phyloP scores from a whole-genome alignment of 2,113 vertebrate genomes.

The Merops nubicus region DNA sequence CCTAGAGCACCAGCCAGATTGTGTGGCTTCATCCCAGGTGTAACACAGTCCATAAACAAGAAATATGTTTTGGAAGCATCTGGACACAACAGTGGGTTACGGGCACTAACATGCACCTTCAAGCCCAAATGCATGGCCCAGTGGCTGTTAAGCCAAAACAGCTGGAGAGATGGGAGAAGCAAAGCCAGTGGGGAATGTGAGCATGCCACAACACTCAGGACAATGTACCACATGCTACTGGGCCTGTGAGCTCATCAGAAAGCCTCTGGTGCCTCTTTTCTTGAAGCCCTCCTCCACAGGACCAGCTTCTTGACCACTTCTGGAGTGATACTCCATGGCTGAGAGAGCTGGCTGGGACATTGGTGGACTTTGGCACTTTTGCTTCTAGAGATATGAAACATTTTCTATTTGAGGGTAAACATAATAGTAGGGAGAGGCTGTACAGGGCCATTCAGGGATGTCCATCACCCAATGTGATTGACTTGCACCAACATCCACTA shows the following conservation, averaged over 20 bases:
- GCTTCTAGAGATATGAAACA: rapidly evolving
- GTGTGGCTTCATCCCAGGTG: rapidly evolving
- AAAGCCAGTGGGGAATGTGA: rapidly evolving
- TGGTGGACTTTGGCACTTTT: neutral
- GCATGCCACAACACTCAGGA: rapidly evolving
- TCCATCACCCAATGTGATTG: neutral
- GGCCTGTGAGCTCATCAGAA: neutral
- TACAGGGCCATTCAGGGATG: rapidly evolving
- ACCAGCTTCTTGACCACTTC: neutral
- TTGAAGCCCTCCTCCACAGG: neutral
- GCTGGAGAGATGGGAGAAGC: neutral
- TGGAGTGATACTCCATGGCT: rapidly evolving
- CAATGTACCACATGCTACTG: rapidly evolving
- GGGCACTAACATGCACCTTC: neutral
- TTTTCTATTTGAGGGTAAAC: neutral
- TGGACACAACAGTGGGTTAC: rapidly evolving
- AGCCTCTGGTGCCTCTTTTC: rapidly evolving
- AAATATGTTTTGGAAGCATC: neutral
- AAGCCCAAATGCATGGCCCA: rapidly evolving
- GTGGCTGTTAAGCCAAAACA: neutral
- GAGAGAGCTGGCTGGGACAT: rapidly evolving
- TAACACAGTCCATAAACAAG: neutral
- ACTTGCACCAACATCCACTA: rapidly evolving
- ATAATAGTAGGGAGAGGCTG: neutral
- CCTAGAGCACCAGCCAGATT: neutral